Conservation (phyloP, 2,888 invertebrate genomes). For the Galerucella nymphaeae region DNA sequence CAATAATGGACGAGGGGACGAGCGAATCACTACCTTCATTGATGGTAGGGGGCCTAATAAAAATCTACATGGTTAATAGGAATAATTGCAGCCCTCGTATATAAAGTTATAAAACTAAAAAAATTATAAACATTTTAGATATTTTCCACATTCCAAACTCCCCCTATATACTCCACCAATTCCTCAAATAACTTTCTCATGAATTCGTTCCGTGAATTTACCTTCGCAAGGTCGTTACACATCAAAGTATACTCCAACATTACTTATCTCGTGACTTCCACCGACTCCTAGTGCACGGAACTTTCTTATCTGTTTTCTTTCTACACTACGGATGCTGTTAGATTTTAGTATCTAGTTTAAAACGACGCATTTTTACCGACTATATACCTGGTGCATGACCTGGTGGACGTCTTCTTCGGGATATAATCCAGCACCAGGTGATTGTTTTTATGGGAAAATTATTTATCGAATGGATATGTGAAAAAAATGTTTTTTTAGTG, state of each 20-base stretch:
- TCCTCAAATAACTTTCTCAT: constrained; percentile 13
- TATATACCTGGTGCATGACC: too few species aligned
- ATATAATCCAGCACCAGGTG: not conserved
- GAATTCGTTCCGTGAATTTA: constrained; percentile 41
- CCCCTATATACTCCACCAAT: not conserved
- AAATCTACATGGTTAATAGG: too few species aligned
- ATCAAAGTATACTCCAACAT: constrained; percentile 39
- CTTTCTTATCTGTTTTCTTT: constrained; percentile 38
- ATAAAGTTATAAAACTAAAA: not conserved
- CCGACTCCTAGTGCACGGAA: constrained; percentile 26
- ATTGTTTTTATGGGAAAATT: constrained; percentile 40
- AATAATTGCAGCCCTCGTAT: too few species aligned
- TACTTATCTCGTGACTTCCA: constrained; percentile 49
- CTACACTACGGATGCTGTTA: constrained; percentile 11
- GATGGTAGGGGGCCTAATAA: too few species aligned
- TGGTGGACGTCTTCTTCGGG: not conserved
- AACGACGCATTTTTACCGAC: too few species aligned
- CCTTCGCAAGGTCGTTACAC: constrained; percentile 51
- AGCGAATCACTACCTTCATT: too few species aligned
- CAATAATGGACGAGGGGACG: too few species aligned
- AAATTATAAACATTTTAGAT: not conserved
- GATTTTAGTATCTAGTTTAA: constrained; percentile 2
- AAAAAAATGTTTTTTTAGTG: constrained; percentile 40
- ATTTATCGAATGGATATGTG: constrained; percentile 42
- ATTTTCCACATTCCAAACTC: not conserved